A percentile compares a stretch with the other conserved stretches of the same genome.
phyloP scores from a whole-genome alignment of 2,113 vertebrate genomes.

The Poeciliopsis turrubarensis region DNA sequence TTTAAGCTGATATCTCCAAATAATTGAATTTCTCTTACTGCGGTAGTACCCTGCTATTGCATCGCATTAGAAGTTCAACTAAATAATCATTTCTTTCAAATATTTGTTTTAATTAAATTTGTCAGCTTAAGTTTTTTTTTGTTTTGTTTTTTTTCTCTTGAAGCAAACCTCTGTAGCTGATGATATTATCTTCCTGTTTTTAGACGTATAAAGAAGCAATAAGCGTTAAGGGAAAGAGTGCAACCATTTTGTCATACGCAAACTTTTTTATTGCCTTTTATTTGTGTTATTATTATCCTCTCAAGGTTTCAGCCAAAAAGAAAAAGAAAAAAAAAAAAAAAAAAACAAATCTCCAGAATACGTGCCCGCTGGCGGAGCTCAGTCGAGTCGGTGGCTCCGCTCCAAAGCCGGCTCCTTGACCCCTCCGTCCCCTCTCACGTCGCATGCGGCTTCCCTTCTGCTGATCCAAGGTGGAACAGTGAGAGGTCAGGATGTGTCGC shows the following conservation, averaged over 20 bases:
- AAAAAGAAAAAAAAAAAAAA: neutral
- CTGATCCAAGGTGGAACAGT: slow-evolving; percentile 70
- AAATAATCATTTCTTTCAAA: neutral
- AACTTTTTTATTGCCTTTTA: too few species aligned
- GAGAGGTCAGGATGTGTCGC: slow-evolving; percentile 76
- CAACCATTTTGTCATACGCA: neutral
- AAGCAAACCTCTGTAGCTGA: neutral
- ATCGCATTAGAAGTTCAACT: too few species aligned
- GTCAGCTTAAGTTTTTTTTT: neutral
- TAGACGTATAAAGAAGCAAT: neutral
- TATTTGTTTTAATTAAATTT: neutral
- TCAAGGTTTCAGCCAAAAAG: neutral
- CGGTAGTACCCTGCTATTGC: neutral
- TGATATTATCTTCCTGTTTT: neutral
- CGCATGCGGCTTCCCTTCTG: slow-evolving; percentile 76
- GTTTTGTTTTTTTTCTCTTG: too few species aligned
- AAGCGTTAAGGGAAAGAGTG: neutral
- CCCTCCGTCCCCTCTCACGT: slow-evolving; percentile 66
- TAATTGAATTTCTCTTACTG: neutral
- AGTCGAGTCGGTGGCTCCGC: slow-evolving; percentile 53
- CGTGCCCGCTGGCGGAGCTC: slow-evolving; percentile 6
- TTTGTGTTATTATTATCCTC: neutral
- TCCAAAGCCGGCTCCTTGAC: slow-evolving; percentile 76
- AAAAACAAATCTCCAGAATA: neutral
- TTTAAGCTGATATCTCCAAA: neutral